Conservation (phyloP, 2,797 vertebrate genomes). For the Acanthopagrus latus region DNA sequence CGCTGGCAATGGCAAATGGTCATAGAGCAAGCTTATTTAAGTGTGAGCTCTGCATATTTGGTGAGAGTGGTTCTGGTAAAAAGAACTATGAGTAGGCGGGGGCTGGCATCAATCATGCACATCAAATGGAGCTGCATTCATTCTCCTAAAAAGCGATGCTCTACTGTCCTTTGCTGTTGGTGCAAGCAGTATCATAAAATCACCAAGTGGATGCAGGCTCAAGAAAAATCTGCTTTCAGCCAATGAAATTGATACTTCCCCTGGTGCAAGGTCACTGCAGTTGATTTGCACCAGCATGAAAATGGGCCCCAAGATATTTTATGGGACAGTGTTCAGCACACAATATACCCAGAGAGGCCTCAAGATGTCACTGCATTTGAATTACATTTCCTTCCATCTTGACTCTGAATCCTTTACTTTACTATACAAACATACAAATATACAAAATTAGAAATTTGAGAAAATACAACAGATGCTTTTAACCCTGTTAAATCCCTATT, state of each 20-base stretch:
- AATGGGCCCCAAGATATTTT: slow-evolving; percentile 57
- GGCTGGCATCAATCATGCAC: slow-evolving; percentile 36
- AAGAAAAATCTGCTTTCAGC: slow-evolving; percentile 58
- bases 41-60: neutral
- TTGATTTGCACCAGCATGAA: slow-evolving; percentile 65
- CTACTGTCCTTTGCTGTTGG: slow-evolving; percentile 18
- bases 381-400: slow-evolving; percentile 43
- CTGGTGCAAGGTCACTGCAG: slow-evolving; percentile 58
- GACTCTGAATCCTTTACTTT: neutral
- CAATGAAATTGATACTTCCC: slow-evolving; percentile 48
- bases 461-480: slow-evolving; percentile 2
- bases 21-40: slow-evolving; percentile 6
- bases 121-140: slow-evolving; percentile 38
- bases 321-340: slow-evolving; percentile 56
- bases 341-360: slow-evolving; percentile 43
- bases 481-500: neutral
- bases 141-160: slow-evolving; percentile 31
- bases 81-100: slow-evolving; percentile 15
- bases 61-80: slow-evolving; percentile 3
- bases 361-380: slow-evolving; percentile 46
- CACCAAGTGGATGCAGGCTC: slow-evolving; percentile 31
- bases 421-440: slow-evolving; percentile 18
- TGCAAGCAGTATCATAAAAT: slow-evolving; percentile 44
- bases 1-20: neutral
- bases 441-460: neutral